Evolutionary conservation across 2,113 vertebrate genomes (phyloP).

Genomic region (Cephalophus harveyi): DNA sequence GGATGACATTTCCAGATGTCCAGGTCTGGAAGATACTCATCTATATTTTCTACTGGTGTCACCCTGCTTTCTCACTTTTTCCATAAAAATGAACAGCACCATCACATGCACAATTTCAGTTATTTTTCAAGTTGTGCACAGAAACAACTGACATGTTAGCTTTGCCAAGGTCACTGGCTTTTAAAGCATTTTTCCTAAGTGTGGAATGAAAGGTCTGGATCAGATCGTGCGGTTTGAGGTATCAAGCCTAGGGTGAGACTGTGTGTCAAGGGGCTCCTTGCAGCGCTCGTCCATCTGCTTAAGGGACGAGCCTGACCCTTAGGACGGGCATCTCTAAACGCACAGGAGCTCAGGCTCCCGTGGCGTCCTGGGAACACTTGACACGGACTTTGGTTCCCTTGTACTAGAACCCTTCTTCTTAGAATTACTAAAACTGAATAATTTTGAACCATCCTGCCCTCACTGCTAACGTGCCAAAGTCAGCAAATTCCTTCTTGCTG

Average conservation of each 20-base stretch:
- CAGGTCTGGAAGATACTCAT: too few species aligned
- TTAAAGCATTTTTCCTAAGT: neutral
- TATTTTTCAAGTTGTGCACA: neutral
- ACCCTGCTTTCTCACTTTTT: neutral
- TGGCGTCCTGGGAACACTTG: neutral
- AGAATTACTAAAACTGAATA: neutral
- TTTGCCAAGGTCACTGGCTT: neutral
- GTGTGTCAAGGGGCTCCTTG: neutral
- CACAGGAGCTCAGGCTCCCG: too few species aligned
- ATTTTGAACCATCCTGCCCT: neutral
- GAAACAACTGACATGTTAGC: neutral
- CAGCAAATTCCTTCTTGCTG: neutral
- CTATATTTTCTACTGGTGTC: neutral
- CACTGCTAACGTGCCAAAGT: neutral
- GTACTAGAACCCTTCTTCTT: neutral
- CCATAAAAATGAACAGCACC: too few species aligned
- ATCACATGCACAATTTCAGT: neutral
- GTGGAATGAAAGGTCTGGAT: neutral
- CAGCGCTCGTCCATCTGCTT: fast-evolving
- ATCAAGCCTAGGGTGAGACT: too few species aligned
- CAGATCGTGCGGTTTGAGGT: neutral
- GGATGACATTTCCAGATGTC: neutral
- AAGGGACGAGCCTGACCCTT: neutral
- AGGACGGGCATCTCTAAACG: fast-evolving
- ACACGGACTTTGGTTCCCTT: neutral